Evolutionary conservation across 53 echinoderm and acorn worm genomes (phyloP).

Genomic region (Echinarachnius parma): DNA sequence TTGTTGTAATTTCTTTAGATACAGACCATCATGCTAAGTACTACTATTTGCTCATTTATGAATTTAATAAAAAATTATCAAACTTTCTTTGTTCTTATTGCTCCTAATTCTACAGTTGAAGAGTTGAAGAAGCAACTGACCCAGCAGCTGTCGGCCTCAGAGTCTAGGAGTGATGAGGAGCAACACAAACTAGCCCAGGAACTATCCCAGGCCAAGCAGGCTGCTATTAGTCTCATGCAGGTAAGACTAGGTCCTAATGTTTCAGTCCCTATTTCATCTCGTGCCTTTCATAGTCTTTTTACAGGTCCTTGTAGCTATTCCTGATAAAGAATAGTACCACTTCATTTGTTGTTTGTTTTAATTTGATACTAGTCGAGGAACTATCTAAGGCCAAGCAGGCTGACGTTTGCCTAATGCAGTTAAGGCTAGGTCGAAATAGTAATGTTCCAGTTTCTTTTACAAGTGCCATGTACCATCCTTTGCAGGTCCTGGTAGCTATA

Average conservation of each 20-base stretch:
- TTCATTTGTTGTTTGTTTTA: no score
- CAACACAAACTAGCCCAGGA: constrained; percentile 88
- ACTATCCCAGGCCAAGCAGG: constrained; percentile 91
- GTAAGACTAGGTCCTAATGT: constrained; percentile 27
- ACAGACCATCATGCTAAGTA: no score
- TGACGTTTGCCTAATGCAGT: constrained; percentile 81
- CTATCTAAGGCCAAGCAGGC: constrained; percentile 86
- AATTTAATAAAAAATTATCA: no score
- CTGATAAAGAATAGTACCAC: no score
- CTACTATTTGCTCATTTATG: no score
- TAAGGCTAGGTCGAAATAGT: no score
- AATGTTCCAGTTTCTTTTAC: no score
- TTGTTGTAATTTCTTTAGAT: no score
- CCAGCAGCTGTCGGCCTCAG: constrained; percentile 62
- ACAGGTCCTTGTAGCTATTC: no score
- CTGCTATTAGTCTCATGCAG: constrained; percentile 92
- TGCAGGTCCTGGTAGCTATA: no score
- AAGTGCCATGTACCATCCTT: no score
- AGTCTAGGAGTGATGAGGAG: constrained; percentile 82
- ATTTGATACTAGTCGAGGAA: constrained; percentile 76
- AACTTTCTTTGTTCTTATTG: neutral
- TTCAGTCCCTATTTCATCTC: neutral
- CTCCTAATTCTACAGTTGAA: constrained; percentile 51
- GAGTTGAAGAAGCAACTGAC: constrained; percentile 53
- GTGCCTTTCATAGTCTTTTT: neutral